phyloP scores from a whole-genome alignment of 2,113 vertebrate genomes.

The Picathartes gymnocephalus region DNA sequence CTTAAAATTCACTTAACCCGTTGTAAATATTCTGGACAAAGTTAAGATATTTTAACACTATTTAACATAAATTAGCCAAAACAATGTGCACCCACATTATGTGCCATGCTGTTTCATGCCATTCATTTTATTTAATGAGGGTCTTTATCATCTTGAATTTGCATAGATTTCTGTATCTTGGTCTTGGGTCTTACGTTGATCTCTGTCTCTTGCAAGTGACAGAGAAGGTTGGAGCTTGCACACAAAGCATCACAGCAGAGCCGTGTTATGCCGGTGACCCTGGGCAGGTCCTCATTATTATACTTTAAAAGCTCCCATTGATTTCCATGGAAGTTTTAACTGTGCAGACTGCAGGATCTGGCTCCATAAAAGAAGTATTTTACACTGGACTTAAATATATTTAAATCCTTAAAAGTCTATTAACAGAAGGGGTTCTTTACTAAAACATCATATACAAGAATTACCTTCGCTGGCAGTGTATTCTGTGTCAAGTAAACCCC shows the following conservation, averaged over 20 bases:
- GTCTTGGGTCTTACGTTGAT: not conserved
- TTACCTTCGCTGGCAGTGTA: not conserved
- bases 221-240: not conserved
- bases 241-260: not conserved
- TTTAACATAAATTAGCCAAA: not conserved
- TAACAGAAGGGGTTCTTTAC: not conserved
- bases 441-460: not conserved
- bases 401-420: not conserved
- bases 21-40: not conserved
- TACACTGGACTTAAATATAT: not conserved
- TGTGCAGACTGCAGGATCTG: conserved; percentile 38
- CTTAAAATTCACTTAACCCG: not conserved
- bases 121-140: not conserved
- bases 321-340: not conserved
- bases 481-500: not conserved
- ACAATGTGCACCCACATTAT: not conserved
- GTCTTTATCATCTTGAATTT: not conserved
- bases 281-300: not conserved
- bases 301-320: not conserved
- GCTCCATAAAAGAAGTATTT: conserved; percentile 32
- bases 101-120: not conserved
- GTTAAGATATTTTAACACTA: not conserved
- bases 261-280: not conserved
- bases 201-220: not conserved
- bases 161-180: not conserved